Evolutionary conservation across 2,113 vertebrate species (phyloP).

Genomic region (Haemorhous mexicanus): DNA sequence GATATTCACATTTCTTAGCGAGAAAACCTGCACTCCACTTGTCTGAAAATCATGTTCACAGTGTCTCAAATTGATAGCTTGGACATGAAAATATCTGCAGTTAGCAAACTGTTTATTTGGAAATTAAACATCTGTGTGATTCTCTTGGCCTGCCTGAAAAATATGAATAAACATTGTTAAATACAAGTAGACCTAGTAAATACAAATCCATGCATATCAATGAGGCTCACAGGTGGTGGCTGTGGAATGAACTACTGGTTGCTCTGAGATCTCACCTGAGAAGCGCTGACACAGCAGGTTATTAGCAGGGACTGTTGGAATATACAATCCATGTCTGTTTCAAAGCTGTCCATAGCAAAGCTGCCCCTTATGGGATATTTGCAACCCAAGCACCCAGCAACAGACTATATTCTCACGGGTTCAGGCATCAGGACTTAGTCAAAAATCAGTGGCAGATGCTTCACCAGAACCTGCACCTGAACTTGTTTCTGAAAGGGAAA

Average conservation of each 20-base stretch:
- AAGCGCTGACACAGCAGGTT: background rate
- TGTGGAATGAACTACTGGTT: conserved; percentile 10
- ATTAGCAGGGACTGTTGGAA: background rate
- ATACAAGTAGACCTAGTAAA: background rate
- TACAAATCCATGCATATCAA: background rate
- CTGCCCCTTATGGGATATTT: background rate
- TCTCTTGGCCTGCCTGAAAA: background rate
- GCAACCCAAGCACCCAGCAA: background rate
- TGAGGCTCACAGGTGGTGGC: background rate
- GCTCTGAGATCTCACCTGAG: background rate
- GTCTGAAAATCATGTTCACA: background rate
- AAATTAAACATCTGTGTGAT: background rate
- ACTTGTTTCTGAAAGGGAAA: conserved; percentile 2
- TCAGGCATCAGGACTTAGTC: background rate
- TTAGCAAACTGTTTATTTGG: background rate
- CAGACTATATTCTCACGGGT: background rate
- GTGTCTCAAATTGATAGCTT: background rate
- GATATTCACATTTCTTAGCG: background rate
- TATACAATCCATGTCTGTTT: background rate
- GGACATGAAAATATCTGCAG: background rate
- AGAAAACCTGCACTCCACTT: background rate
- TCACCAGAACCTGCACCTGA: background rate
- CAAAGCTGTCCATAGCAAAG: background rate
- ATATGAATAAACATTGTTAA: background rate
- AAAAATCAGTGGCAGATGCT: background rate